These are phyloP conservation scores for Chiroxiphia lanceolata DNA, from an alignment of 2,797 vertebrate genomes.

Conservation along the genomic window DNA sequence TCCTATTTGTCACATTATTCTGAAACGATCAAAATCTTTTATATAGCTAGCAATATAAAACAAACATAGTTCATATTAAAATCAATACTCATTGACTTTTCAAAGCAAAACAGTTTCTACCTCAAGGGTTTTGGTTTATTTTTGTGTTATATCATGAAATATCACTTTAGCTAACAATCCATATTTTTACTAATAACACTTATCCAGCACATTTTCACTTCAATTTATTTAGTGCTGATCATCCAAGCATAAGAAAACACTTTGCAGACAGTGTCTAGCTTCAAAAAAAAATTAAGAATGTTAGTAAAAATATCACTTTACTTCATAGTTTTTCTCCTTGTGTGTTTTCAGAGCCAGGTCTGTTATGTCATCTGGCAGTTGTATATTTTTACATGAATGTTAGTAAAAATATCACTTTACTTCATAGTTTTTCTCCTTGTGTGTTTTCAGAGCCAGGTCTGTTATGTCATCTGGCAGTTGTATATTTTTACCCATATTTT, in stretches of 20 bases:
- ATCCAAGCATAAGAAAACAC: conserved; percentile 1
- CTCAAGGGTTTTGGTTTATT: conserved; percentile 14
- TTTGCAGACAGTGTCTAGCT: neutral
- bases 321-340: neutral
- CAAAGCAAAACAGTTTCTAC: conserved; percentile 23
- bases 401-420: neutral
- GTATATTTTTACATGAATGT: neutral
- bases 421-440: neutral
- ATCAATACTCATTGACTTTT: conserved; percentile 60
- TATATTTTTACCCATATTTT: neutral
- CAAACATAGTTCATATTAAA: conserved; percentile 31
- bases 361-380: neutral
- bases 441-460: neutral
- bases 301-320: neutral
- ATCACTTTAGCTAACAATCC: neutral
- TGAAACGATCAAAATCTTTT: conserved; percentile 31
- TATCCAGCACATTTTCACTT: conserved; percentile 27
- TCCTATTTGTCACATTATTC: neutral
- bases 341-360: neutral
- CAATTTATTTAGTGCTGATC: neutral
- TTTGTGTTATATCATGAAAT: neutral
- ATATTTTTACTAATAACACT: conserved; percentile 25
- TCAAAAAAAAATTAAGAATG: neutral
- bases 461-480: neutral
- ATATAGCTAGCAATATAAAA: neutral